phyloP scores from a whole-genome alignment of 2,797 vertebrate species.

The Macropus fuliginosus region DNA sequence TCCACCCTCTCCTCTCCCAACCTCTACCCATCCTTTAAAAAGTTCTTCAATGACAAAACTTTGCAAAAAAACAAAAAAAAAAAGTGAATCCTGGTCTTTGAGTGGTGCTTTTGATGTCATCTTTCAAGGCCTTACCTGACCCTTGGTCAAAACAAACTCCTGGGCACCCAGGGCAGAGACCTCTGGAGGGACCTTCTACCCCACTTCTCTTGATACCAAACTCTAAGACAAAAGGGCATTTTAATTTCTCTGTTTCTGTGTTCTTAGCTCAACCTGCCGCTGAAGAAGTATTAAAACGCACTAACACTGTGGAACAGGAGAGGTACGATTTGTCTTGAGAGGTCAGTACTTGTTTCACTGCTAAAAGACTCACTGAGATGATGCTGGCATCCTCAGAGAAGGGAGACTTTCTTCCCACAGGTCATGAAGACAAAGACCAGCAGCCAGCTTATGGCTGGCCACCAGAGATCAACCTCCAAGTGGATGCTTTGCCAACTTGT shows the following conservation, averaged over 20 bases:
- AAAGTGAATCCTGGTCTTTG: neutral
- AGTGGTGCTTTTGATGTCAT: accelerated
- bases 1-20: neutral
- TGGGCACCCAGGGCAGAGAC: neutral
- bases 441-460: neutral
- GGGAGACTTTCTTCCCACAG: slow-evolving; percentile 16
- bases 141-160: neutral
- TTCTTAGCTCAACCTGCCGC: slow-evolving; percentile 47
- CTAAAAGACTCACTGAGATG: slow-evolving; percentile 66
- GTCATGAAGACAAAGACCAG: slow-evolving; percentile 23
- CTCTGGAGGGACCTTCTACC: neutral
- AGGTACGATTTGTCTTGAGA: slow-evolving; percentile 28
- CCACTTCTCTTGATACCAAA: neutral
- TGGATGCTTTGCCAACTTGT: neutral
- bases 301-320: slow-evolving; percentile 67
- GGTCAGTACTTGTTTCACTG: slow-evolving; percentile 75
- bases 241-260: slow-evolving; percentile 67
- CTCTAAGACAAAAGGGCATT: slow-evolving; percentile 67
- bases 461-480: neutral
- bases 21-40: slow-evolving; percentile 56
- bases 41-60: slow-evolving; percentile 79
- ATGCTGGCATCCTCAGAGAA: slow-evolving; percentile 66
- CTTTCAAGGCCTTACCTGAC: neutral
- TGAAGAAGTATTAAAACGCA: slow-evolving; percentile 58
- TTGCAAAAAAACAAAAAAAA: slow-evolving; percentile 34